Conservation (phyloP, 2,797 vertebrate genomes). For the Gymnothorax javanicus region DNA sequence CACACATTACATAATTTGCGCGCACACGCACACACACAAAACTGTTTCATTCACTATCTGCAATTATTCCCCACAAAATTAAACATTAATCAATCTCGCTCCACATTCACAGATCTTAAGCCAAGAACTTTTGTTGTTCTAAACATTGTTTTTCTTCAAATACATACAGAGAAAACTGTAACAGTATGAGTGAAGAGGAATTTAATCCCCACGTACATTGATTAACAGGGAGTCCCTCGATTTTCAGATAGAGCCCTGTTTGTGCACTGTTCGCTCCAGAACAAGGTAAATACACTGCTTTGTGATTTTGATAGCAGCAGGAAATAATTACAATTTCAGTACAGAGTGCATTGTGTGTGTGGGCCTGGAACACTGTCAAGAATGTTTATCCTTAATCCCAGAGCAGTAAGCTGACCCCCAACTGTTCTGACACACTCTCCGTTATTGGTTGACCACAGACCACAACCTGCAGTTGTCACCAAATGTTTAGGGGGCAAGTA, state of each 20-base stretch:
- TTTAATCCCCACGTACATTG: neutral
- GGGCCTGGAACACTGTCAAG: slow-evolving; percentile 60
- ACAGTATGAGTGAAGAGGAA: neutral
- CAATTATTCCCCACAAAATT: neutral
- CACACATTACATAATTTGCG: neutral
- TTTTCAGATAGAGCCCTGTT: neutral
- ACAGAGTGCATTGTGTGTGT: slow-evolving; percentile 64
- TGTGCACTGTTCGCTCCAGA: neutral
- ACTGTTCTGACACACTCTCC: slow-evolving; percentile 18
- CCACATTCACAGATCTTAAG: neutral
- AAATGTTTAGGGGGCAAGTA: neutral
- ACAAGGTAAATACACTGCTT: slow-evolving; percentile 35
- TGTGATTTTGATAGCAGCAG: slow-evolving; percentile 58
- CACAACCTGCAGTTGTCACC: slow-evolving; percentile 13
- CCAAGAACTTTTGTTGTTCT: neutral
- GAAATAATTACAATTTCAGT: slow-evolving; percentile 65
- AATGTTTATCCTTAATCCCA: slow-evolving; percentile 63
- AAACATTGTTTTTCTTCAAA: neutral
- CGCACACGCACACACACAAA: neutral
- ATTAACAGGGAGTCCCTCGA: neutral
- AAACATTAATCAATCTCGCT: neutral
- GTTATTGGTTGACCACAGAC: neutral
- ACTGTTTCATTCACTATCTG: neutral
- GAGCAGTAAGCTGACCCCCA: slow-evolving; percentile 28
- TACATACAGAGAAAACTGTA: neutral